Evolutionary conservation across 2,888 invertebrate genomes (phyloP).

Genomic region (Rhimphoctona megacephalus): DNA sequence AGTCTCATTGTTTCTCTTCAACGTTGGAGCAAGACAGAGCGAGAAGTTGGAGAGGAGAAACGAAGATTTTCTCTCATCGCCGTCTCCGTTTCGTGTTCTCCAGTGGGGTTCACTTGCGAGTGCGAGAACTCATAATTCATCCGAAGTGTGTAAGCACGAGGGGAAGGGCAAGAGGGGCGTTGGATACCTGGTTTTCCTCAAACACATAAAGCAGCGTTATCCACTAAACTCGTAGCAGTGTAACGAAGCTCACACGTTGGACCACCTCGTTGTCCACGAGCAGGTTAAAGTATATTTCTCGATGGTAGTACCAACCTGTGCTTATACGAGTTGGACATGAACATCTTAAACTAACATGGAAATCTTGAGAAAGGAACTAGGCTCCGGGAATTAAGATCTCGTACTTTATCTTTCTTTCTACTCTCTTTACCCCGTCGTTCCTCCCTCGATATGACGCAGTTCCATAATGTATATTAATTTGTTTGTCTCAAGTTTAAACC

Average conservation of each 20-base stretch:
- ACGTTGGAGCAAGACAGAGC: neutral
- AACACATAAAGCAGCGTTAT: conserved; percentile 68
- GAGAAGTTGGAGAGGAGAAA: conserved; percentile 49
- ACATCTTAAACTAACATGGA: conserved; percentile 19
- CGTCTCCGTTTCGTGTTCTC: conserved; percentile 48
- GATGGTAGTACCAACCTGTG: conserved; percentile 29
- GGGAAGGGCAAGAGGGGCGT: conserved; percentile 32
- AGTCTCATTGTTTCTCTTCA: conserved; percentile 41
- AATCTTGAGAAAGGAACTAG: neutral
- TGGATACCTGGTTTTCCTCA: conserved; percentile 61
- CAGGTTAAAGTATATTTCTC: conserved; percentile 52
- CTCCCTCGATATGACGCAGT: conserved; percentile 48
- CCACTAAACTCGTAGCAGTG: conserved; percentile 51
- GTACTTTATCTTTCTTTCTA: conserved; percentile 3
- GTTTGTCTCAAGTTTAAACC: conserved; percentile 45
- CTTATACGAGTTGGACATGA: conserved; percentile 20
- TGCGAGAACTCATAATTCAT: conserved; percentile 66
- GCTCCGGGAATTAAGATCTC: neutral
- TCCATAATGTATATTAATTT: conserved; percentile 62
- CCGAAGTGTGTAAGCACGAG: conserved; percentile 63
- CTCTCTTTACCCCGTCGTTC: neutral
- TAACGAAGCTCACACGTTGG: conserved; percentile 56
- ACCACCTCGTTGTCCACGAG: conserved; percentile 35
- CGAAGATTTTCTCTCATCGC: conserved; percentile 61
- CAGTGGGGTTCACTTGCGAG: conserved; percentile 46